phyloP scores from a whole-genome alignment of 2,888 invertebrate species.

The Noctua pronuba region DNA sequence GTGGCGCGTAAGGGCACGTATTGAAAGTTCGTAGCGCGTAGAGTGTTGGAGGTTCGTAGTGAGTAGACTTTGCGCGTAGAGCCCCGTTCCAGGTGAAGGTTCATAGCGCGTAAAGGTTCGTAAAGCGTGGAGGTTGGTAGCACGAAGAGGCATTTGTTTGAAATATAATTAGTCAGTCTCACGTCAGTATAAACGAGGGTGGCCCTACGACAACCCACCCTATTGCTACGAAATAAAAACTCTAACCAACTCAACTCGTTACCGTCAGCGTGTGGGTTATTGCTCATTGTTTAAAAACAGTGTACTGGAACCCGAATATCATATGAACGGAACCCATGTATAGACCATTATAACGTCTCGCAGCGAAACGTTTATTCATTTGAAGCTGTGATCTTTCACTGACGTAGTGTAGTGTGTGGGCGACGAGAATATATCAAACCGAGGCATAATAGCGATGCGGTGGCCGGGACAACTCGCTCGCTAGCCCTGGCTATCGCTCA shows the following conservation, averaged over 20 bases:
- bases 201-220: neutral
- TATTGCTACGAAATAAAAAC: neutral
- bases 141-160: neutral
- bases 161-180: neutral
- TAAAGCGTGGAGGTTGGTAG: neutral
- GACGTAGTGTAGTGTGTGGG: neutral
- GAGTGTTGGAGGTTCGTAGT: neutral
- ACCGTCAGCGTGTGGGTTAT: neutral
- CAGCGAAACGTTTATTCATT: constrained; percentile 9
- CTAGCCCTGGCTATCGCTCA: neutral
- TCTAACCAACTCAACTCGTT: neutral
- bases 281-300: neutral
- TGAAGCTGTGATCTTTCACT: constrained; percentile 5
- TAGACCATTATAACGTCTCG: neutral
- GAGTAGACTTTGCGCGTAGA: neutral
- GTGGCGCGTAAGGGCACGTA: too few relatives aligned
- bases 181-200: neutral
- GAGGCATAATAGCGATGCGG: neutral
- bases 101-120: neutral
- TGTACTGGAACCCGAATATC: neutral
- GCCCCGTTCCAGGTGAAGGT: too few relatives aligned
- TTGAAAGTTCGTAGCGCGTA: too few relatives aligned
- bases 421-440: constrained; percentile 2
- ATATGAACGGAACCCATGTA: neutral
- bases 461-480: neutral